Evolutionary conservation across 1,140 invertebrate species (phyloP).

Genomic region (Aphidius ervi): DNA sequence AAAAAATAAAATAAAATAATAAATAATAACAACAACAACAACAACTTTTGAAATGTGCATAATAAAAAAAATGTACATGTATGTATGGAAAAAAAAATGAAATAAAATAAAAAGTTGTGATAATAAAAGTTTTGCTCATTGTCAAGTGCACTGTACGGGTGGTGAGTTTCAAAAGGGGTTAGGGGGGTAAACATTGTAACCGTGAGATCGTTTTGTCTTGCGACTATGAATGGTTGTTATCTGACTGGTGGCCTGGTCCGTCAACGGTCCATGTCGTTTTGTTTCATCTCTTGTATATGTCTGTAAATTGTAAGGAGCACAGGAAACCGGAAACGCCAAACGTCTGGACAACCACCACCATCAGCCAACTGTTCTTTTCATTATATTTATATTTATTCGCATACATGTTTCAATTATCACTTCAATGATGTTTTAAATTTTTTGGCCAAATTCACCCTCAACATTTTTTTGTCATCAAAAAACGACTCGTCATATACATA

Average conservation of each 20-base stretch:
- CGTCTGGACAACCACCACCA: conserved; percentile 38
- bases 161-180: not conserved
- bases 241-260: conserved; percentile 35
- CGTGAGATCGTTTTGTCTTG: conserved; percentile 47
- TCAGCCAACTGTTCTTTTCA: conserved; percentile 17
- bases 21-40: no score
- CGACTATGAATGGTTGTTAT: conserved; percentile 37
- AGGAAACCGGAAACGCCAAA: conserved; percentile 46
- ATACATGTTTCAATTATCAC: no score
- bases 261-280: conserved; percentile 27
- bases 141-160: not conserved
- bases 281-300: conserved; percentile 9
- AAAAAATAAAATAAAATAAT: no score
- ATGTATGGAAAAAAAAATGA: no score
- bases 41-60: no score
- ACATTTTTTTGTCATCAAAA: conserved; percentile 1
- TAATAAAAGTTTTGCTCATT: no score
- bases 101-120: no score
- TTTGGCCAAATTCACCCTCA: not conserved
- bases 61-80: no score
- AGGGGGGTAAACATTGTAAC: conserved; percentile 17
- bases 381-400: not conserved
- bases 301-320: conserved; percentile 46
- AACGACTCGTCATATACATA: not conserved
- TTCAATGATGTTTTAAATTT: no score